Evolutionary conservation across 2,888 invertebrate genomes (phyloP).

Genomic region (Folsomia manolachei): DNA sequence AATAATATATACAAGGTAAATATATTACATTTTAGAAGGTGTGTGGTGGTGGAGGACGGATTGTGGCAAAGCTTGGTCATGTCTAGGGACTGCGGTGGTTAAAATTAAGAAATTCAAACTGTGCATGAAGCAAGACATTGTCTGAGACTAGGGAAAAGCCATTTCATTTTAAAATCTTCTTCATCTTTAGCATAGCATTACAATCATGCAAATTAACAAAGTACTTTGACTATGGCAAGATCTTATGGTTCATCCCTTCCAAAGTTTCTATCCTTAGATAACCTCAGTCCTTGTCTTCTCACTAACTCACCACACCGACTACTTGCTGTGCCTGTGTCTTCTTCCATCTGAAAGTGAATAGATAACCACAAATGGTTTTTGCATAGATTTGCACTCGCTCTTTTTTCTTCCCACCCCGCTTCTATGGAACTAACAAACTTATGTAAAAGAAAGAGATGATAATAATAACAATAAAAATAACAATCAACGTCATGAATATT

Average conservation of each 20-base stretch:
- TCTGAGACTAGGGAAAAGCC: background rate
- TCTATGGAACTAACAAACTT: background rate
- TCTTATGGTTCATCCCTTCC: background rate
- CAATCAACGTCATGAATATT: constrained; percentile 3
- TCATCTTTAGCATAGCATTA: background rate
- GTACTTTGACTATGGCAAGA: background rate
- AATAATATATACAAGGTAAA: too few species aligned
- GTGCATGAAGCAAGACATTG: background rate
- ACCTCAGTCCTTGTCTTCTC: too few species aligned
- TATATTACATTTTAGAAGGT: too few species aligned
- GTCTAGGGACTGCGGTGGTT: too few species aligned
- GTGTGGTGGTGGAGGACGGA: background rate
- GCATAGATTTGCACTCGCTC: background rate
- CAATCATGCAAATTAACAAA: constrained; percentile 6
- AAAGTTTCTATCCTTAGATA: too few species aligned
- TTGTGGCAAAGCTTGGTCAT: background rate
- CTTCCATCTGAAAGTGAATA: background rate
- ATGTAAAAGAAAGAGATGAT: background rate
- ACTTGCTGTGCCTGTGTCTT: too few species aligned
- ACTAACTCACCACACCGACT: too few species aligned
- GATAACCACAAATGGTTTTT: background rate
- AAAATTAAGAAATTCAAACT: too few species aligned
- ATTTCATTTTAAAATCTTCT: background rate
- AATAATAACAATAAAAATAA: background rate
- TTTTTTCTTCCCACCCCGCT: background rate